Base-by-base conservation (phyloP, 2,797 vertebrate genomes). In the Pipistrellus pygmaeus region DNA sequence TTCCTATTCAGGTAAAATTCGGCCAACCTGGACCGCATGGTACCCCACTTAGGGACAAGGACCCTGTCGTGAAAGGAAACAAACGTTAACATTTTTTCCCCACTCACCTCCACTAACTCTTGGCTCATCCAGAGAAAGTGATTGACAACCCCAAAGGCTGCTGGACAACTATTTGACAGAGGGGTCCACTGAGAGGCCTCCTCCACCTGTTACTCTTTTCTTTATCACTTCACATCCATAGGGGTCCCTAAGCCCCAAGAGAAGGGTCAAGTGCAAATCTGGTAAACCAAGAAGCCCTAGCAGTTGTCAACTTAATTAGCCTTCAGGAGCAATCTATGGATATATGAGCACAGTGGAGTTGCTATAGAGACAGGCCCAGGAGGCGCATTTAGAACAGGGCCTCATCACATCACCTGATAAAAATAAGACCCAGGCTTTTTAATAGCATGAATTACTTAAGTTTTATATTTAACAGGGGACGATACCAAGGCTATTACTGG, bases 391-490 rank as follows among this genome's bases (percentile, higher is more conserved):
- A 98, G 97, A 98, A 96, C 89, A 94, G 96, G 94, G 86, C 93
- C 95, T 97, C 96, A 97, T 98, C 97, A 93, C 97, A 98, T 98
- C 97, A 97, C 94, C 94, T 84, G 98, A 97, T 96, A 98, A 98
- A 98, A 98, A 98, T 98, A 98, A 98, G 96, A 96, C 96, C 76
- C 69, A 62, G 82, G 87, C 94, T 98, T 98, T 98, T 98, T 98
- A 98, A 98, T 98, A 98, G 98, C 97, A 98, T 73, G 94, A 98
- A 97, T 98, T 98, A 97, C 98, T 98, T 98, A 71, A 95, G 96
- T 95, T 98, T 98, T 98, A 98, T 98, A 98, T 98, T 98, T 98
- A 98, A 98, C 98, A 85, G 25, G 20, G 51, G 95, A 97, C 94
- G 75, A 95, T 93, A 97, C 97, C 97, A 96, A 96, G 97, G 98